Base-by-base conservation (phyloP, 2,888 invertebrate genomes). In the Drosophila melanosoma region DNA sequence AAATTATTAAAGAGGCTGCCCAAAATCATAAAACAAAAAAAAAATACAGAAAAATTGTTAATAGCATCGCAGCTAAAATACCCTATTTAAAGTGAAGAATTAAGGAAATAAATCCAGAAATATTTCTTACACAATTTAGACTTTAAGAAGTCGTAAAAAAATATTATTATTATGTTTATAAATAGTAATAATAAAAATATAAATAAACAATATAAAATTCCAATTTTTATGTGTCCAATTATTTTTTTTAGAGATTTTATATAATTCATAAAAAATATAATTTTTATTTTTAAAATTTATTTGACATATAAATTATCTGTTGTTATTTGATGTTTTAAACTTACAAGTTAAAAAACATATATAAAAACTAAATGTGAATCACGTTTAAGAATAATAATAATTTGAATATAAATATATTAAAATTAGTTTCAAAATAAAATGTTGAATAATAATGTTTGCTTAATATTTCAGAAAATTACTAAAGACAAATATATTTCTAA, bases 1-100 rank as follows among this genome's bases (percentile, higher is more conserved):
- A 81, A 84, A 85, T 85, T 84, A 89, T 87, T 85, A 89, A 85
- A 69, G 67, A 83, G 57, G 23, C 66, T 68, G 64, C 36, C 51
- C 35, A 62, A 36, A 11, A 12, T 5, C 33, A 54, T 15, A 26
- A 36, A 26, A 26, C 26, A 26, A 26, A 54, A 23, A 15, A 36
- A 36, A 45, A 38, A 17, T 48, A 36, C 6, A 29, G 29, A 4
- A 36, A 10, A 35, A 4, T 26, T 26, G 26, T 15, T n/a, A 17
- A 4, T 38, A 26, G 10, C 36, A 20, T 3, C 38, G 32, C 33
- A 53, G 1, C 10, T 6, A 0, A 35, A 33, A 59, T 69, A 59
- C 69, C 1, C 70, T 69, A 1, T 10, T 15, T n/a, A n/a, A 32
- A 12, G 0, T 3, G 2, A 0, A 33, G 3, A 52, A 7, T 7